Evolutionary conservation across 2,797 vertebrate species (phyloP).

Genomic region (Dendrocincla tyrannina): DNA sequence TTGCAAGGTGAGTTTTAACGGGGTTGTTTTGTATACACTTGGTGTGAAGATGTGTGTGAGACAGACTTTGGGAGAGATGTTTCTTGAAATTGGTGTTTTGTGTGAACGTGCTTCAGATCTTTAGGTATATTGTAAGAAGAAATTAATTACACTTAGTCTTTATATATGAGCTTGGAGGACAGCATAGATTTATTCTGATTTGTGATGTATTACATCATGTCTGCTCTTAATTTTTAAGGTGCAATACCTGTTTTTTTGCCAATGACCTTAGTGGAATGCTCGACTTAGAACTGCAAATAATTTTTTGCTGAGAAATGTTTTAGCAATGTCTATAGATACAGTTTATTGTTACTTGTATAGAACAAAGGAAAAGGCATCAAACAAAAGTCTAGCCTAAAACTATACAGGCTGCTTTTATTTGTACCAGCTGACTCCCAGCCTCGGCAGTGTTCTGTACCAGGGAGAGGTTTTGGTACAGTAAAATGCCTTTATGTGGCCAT

Average conservation of each 20-base stretch:
- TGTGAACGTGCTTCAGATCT: not conserved
- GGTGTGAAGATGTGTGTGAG: not conserved
- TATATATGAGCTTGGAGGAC: not conserved
- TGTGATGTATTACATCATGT: not conserved
- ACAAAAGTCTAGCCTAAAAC: not conserved
- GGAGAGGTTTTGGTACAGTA: conserved; percentile 35
- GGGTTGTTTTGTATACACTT: not conserved
- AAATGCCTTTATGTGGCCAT: conserved; percentile 17
- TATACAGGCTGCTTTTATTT: conserved; percentile 30
- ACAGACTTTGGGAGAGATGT: not conserved
- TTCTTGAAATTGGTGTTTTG: not conserved
- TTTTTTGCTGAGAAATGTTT: not conserved
- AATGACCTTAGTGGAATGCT: not conserved
- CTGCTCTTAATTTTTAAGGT: not conserved
- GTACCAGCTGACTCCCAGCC: conserved; percentile 5
- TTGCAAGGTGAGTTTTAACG: not conserved
- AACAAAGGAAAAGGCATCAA: not conserved
- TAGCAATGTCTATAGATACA: not conserved
- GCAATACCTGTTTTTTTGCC: not conserved
- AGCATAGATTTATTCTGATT: conserved; percentile 13
- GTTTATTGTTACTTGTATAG: not conserved
- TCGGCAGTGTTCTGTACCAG: not conserved
- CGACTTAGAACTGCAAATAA: not conserved
- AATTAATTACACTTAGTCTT: not conserved
- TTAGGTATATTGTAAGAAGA: not conserved